phyloP scores from a whole-genome alignment of 2,797 vertebrate genomes.

The Artibeus lituratus region DNA sequence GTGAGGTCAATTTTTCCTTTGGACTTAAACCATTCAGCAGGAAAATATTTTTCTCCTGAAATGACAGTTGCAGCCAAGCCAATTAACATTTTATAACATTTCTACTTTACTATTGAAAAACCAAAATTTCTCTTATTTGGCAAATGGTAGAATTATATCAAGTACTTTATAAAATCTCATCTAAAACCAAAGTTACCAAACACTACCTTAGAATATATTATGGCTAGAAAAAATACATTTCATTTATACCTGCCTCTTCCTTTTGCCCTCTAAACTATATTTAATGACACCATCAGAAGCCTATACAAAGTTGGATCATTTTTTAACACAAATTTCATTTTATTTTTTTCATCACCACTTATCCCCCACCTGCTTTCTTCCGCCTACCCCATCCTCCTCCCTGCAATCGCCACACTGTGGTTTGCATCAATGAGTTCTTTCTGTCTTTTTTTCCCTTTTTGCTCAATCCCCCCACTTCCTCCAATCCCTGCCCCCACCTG shows the following conservation, averaged over 20 bases:
- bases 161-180: slow-evolving; percentile 24
- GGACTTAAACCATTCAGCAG: background rate
- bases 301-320: background rate
- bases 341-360: background rate
- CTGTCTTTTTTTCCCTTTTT: background rate
- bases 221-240: background rate
- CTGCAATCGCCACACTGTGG: background rate
- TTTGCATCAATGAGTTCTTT: background rate
- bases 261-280: background rate
- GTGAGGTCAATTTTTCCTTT: slow-evolving; percentile 13
- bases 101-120: background rate
- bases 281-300: background rate
- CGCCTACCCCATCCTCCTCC: no score
- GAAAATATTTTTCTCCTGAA: background rate
- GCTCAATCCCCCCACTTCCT: background rate
- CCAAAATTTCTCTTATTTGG: background rate
- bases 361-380: background rate
- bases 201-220: background rate
- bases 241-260: background rate
- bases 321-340: background rate
- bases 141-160: background rate
- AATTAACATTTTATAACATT: background rate
- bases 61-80: background rate
- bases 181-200: background rate
- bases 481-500: no score